Evolutionary conservation across 2,888 invertebrate species (phyloP).

Genomic region (Actias luna): DNA sequence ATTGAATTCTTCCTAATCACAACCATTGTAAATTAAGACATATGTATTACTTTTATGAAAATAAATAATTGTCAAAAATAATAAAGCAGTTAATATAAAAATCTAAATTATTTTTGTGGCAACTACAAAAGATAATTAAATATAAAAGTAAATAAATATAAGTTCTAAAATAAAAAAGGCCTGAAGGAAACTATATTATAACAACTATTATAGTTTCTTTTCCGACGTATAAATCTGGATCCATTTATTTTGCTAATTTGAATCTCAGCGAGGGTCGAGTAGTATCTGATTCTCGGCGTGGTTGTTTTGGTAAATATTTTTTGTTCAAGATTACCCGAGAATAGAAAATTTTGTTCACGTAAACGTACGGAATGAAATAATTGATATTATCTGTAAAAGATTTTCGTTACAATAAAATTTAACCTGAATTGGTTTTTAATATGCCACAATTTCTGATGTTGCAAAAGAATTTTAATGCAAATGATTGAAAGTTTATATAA

Average conservation of each 20-base stretch:
- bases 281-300: conserved; percentile 8
- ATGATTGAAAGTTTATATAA: neutral
- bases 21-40: too few relatives aligned
- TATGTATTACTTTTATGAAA: too few relatives aligned
- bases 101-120: neutral
- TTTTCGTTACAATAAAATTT: conserved; percentile 4
- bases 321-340: neutral
- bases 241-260: conserved; percentile 16
- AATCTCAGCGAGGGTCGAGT: conserved; percentile 13
- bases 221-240: conserved; percentile 11
- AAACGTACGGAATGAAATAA: conserved; percentile 16
- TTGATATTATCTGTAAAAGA: neutral
- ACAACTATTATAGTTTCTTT: conserved; percentile 4
- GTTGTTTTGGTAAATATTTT: conserved; percentile 13
- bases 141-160: neutral
- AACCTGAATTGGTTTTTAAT: conserved; percentile 2
- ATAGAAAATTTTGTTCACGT: conserved; percentile 13
- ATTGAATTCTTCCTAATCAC: too few relatives aligned
- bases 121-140: neutral
- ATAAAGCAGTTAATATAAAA: conserved; percentile 90
- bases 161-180: conserved; percentile 18
- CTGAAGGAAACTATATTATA: conserved; percentile 9
- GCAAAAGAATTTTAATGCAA: neutral
- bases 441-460: neutral
- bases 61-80: too few relatives aligned